Base-by-base conservation (phyloP, 2,113 vertebrate species). In the Regulus satrapa region DNA sequence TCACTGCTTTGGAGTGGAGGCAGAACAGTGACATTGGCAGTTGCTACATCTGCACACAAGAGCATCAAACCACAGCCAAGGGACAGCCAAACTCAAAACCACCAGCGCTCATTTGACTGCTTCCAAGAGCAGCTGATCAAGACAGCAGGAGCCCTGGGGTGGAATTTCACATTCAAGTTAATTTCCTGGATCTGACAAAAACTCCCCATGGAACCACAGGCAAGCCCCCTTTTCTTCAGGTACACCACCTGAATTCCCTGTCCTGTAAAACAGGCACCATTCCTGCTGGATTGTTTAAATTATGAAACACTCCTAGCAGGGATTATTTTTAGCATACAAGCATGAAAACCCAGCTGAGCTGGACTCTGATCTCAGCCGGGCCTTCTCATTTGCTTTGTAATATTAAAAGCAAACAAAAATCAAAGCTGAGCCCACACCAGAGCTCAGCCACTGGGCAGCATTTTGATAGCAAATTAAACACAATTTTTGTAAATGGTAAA, bases 361-460 rank as follows among this genome's bases (percentile, higher is more conserved):
- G 86, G 80, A 85, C 89, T 88, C 83, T 80, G 86, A 89, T 87
- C 86, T 96, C 91, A 91, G 31, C 78, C 72, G 23, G 43, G n/a
- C 40, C 48, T 91, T 87, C 76, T 85, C 58, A 18, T 17, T 63
- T 7, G 64, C 56, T 91, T 64, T 15, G 4, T 36, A 84, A 82
- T 48, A 74, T 9, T 59, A 91, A 84, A 95, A 77, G 76, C 59
- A 95, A 94, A 95, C 68, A 88, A 78, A 88, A 91, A 86, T 45
- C 73, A 87, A 89, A 71, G 76, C 64, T 75, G 14, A 91, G 18
- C 31, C 83, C 62, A 77, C 52, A 81, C 24, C 45, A 68, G 21
- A 78, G 43, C 81, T 67, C 14, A 1, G 52, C 26, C 41, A 71
- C 56, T 1, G 3, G 61, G 43, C 43, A 80, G 61, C 19, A 13